Conservation (phyloP, 2,797 vertebrate genomes). For the Sebastes kiyomatsui region DNA sequence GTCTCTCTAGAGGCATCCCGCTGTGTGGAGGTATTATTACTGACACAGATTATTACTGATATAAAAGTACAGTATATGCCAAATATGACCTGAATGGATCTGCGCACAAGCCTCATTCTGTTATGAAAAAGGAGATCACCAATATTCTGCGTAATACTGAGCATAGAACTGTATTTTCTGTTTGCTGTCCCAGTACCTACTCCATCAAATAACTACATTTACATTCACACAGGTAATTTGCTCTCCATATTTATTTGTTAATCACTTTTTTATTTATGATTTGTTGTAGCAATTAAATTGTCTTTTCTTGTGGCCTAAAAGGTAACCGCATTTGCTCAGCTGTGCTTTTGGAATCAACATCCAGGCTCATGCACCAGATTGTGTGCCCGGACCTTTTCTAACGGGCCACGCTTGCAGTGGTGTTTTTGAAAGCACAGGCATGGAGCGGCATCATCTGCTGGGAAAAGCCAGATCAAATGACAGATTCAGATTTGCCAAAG, state of each 20-base stretch:
- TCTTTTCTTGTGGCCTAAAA: slow-evolving; percentile 55
- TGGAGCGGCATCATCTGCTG: slow-evolving; percentile 57
- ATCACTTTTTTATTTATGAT: slow-evolving; percentile 54
- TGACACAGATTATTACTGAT: neutral
- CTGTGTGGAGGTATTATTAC: neutral
- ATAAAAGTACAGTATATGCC: neutral
- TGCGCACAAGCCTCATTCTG: neutral
- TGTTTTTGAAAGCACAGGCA: slow-evolving; percentile 60
- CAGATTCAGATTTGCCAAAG: slow-evolving; percentile 63
- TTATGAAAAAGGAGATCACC: neutral
- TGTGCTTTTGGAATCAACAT: slow-evolving; percentile 64
- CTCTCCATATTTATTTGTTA: slow-evolving; percentile 27
- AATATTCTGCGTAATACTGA: neutral
- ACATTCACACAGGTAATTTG: slow-evolving; percentile 10
- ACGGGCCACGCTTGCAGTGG: slow-evolving; percentile 47
- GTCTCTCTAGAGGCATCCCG: neutral
- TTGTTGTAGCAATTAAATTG: slow-evolving; percentile 53
- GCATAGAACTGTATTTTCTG: neutral
- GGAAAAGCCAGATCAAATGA: slow-evolving; percentile 75
- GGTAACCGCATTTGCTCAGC: slow-evolving; percentile 73
- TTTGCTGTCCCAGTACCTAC: neutral
- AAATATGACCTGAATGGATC: neutral
- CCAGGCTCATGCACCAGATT: slow-evolving; percentile 60
- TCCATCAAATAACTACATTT: slow-evolving; percentile 6
- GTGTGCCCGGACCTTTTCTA: slow-evolving; percentile 53